phyloP scores from a whole-genome alignment of 2,888 invertebrate species.

The Operophtera brumata region DNA sequence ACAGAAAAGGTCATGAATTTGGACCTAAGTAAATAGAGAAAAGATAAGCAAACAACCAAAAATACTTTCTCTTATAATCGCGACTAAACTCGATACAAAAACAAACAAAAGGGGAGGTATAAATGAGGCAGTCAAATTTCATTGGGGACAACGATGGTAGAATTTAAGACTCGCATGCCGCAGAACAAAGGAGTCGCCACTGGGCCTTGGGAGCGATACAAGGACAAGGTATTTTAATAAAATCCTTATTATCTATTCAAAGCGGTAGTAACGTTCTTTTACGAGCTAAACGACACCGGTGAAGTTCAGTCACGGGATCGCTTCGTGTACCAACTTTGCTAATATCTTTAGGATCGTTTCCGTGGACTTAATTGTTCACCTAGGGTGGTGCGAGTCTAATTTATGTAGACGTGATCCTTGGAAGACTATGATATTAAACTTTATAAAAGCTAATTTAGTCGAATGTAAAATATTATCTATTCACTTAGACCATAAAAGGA shows the following conservation, averaged over 20 bases:
- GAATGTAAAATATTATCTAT: too few relatives aligned
- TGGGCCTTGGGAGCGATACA: conserved; percentile 64
- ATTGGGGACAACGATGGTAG: conserved; percentile 52
- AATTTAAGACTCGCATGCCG: conserved; percentile 60
- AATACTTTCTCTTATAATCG: conserved; percentile 38
- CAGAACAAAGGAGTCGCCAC: conserved; percentile 61
- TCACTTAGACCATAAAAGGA: too few relatives aligned
- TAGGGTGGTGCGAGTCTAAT: conserved; percentile 39
- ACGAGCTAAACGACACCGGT: conserved; percentile 62
- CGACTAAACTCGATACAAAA: conserved; percentile 46
- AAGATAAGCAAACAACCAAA: conserved; percentile 39
- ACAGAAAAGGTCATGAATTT: conserved; percentile 23
- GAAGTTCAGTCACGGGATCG: conserved; percentile 58
- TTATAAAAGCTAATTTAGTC: conserved; percentile 4
- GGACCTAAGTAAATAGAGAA: conserved; percentile 33
- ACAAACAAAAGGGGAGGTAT: conserved; percentile 48
- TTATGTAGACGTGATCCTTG: conserved; percentile 30
- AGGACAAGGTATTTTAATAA: conserved; percentile 78
- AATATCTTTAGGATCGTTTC: conserved; percentile 60
- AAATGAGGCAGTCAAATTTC: conserved; percentile 59
- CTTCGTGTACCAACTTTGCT: conserved; percentile 59
- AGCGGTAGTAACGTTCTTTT: conserved; percentile 72
- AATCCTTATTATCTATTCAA: conserved; percentile 78
- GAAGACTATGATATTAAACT: conserved; percentile 2
- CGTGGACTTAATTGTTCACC: conserved; percentile 54